Conservation (phyloP, 2,113 vertebrate species). For the Genyomyrus donnyi region DNA sequence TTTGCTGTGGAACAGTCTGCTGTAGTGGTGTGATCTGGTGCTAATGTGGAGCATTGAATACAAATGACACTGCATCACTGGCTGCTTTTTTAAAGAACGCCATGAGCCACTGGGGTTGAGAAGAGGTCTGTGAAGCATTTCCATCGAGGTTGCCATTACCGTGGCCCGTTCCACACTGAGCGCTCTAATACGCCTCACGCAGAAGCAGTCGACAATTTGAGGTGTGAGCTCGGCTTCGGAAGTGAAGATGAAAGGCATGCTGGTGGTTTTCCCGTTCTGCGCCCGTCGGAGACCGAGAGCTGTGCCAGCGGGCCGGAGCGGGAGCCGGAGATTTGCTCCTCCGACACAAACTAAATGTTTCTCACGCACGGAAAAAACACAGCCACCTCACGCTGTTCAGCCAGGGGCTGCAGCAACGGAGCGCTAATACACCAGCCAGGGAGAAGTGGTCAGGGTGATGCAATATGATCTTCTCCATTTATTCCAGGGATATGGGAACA, state of each 20-base stretch:
- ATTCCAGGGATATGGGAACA: slow-evolving; percentile 14
- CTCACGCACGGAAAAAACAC: not conserved
- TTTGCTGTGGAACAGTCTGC: not conserved
- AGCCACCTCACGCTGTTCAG: not conserved
- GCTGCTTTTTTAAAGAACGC: not conserved
- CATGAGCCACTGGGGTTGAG: not conserved
- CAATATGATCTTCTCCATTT: slow-evolving; percentile 19
- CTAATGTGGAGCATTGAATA: not conserved
- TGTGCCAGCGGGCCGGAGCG: not conserved
- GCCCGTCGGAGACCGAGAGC: not conserved
- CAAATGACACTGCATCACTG: not conserved
- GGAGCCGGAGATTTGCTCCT: not conserved
- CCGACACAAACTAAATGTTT: not conserved
- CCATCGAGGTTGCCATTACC: not conserved
- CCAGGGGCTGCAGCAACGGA: not conserved
- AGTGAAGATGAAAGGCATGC: not conserved
- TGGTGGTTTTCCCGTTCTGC: not conserved
- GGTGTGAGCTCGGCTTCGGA: not conserved
- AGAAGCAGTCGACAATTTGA: not conserved
- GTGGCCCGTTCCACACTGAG: not conserved
- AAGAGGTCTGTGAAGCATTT: not conserved
- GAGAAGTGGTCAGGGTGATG: not conserved
- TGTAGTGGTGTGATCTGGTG: not conserved
- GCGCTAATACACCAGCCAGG: not conserved
- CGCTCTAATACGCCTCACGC: not conserved